Evolutionary conservation across 35 echinoderm and acorn worm genomes (phyloP).

Genomic region (Diadema setosum): DNA sequence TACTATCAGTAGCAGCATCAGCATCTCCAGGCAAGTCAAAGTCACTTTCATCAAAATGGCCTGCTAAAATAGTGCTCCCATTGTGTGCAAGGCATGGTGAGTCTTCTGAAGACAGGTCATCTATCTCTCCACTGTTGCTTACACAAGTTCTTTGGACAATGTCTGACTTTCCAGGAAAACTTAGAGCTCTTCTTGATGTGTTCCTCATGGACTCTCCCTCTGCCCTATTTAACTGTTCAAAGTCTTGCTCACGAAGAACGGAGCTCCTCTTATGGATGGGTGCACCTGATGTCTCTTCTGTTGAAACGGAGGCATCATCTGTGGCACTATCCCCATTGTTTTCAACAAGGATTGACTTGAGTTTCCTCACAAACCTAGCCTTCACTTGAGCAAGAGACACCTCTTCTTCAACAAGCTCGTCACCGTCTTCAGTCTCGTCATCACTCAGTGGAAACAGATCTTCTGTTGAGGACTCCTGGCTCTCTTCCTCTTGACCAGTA

Average conservation of each 20-base stretch:
- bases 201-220: too few relatives aligned
- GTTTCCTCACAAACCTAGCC: not conserved
- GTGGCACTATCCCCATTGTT: not conserved
- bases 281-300: slow-evolving; percentile 7
- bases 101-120: not conserved
- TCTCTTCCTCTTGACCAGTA: not conserved
- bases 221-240: too few relatives aligned
- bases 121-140: too few relatives aligned
- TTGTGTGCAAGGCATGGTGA: too few relatives aligned
- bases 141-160: too few relatives aligned
- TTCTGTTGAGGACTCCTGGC: not conserved
- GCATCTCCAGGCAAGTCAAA: not conserved
- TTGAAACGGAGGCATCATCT: not conserved
- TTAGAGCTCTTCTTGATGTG: too few relatives aligned
- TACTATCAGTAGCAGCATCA: not conserved
- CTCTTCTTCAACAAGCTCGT: not conserved
- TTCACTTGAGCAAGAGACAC: not conserved
- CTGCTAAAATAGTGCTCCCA: not conserved
- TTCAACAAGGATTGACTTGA: not conserved
- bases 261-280: too few relatives aligned
- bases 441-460: not conserved
- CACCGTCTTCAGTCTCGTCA: not conserved
- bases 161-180: too few relatives aligned
- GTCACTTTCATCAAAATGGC: not conserved
- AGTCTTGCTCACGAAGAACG: too few relatives aligned